phyloP scores from a whole-genome alignment of 2,888 invertebrate genomes.

The Oasisia sp. region DNA sequence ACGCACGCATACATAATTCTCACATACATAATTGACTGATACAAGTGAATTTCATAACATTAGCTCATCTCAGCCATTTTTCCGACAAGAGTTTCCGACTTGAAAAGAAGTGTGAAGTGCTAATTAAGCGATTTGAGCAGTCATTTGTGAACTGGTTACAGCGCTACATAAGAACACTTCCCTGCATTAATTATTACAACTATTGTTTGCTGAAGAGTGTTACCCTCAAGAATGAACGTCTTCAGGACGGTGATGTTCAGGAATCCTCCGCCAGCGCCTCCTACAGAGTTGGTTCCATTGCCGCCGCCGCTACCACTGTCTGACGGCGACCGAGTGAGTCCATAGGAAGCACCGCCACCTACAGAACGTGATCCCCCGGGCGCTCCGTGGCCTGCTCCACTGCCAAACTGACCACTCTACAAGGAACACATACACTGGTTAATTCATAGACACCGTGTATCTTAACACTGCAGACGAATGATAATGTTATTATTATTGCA shows the following conservation, averaged over 20 bases:
- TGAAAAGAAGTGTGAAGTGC: too few relatives aligned
- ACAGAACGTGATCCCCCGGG: conserved; percentile 42
- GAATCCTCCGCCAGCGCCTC: conserved; percentile 50
- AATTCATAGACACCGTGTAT: background rate
- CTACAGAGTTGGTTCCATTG: conserved; percentile 39
- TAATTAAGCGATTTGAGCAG: too few relatives aligned
- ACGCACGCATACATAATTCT: too few relatives aligned
- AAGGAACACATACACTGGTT: background rate
- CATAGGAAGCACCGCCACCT: conserved; percentile 46
- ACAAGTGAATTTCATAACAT: too few relatives aligned
- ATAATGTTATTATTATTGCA: too few relatives aligned
- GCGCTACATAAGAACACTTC: too few relatives aligned
- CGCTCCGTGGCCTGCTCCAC: conserved; percentile 51
- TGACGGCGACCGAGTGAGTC: conserved; percentile 41
- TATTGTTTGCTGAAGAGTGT: background rate
- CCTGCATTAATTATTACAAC: background rate
- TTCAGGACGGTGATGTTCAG: conserved; percentile 44
- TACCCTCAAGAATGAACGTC: conserved; percentile 47
- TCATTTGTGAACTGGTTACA: too few relatives aligned
- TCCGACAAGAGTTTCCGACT: too few relatives aligned
- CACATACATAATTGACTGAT: too few relatives aligned
- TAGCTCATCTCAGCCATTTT: too few relatives aligned
- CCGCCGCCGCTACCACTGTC: conserved; percentile 52
- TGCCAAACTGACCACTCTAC: conserved; percentile 38
- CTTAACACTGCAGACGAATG: too few relatives aligned